Percentiles rank a stretch among this genome's conserved stretches.
phyloP scores from a whole-genome alignment of 2,888 invertebrate genomes.

The Dasypogon diadema region DNA sequence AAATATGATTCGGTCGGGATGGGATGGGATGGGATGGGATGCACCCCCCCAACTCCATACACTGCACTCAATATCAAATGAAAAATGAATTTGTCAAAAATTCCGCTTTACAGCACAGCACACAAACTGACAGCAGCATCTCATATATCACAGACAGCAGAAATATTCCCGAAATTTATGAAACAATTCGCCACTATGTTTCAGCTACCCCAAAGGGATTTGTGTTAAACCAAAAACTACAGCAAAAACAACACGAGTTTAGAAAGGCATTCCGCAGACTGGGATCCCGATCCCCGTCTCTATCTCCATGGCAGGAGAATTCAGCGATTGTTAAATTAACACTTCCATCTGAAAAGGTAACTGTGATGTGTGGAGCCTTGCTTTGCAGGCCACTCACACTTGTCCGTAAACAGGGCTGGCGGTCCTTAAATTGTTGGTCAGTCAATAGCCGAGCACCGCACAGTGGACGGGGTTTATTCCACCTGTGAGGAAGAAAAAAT shows the following conservation, averaged over 20 bases:
- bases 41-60: neutral
- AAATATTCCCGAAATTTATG: conserved; percentile 56
- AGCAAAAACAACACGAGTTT: conserved; percentile 10
- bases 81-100: conserved; percentile 49
- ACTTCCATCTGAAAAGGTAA: conserved; percentile 39
- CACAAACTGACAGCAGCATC: conserved; percentile 31
- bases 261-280: conserved; percentile 21
- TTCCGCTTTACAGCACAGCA: neutral
- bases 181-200: conserved; percentile 53
- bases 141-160: conserved; percentile 52
- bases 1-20: neutral
- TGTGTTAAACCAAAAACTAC: conserved; percentile 3
- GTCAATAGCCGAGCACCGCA: conserved; percentile 24
- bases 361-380: conserved; percentile 4
- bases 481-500: neutral
- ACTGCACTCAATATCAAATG: conserved; percentile 30
- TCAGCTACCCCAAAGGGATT: neutral
- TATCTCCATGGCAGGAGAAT: neutral
- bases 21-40: neutral
- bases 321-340: conserved; percentile 48
- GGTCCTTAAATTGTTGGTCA: conserved; percentile 45
- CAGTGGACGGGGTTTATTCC: neutral
- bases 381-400: neutral
- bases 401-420: neutral
- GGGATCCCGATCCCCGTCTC: neutral